Conservation (phyloP, 2,888 invertebrate genomes). For the Galerucella nymphaeae region DNA sequence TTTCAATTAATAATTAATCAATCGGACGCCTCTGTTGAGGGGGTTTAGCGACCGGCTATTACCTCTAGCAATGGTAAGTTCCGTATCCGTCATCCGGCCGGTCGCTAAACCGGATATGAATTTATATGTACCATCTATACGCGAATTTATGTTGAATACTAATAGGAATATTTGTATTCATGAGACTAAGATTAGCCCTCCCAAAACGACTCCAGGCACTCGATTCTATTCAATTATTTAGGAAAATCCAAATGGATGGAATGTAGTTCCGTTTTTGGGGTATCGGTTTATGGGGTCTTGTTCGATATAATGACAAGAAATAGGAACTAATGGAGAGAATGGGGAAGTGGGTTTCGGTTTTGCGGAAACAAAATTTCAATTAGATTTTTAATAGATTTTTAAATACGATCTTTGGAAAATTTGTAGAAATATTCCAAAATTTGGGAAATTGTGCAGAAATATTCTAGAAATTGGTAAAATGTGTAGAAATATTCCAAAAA, state of each 20-base stretch:
- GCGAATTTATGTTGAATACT: constrained; percentile 48
- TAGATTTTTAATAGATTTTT: neutral
- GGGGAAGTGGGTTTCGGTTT: neutral
- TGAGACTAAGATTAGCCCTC: constrained; percentile 52
- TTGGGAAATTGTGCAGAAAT: no score
- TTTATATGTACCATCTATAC: constrained; percentile 35
- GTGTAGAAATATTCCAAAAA: no score
- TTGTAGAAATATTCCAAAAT: no score
- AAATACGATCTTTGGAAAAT: no score
- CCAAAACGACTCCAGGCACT: constrained; percentile 38
- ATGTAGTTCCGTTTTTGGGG: constrained; percentile 34
- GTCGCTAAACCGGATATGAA: constrained; percentile 45
- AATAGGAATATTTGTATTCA: constrained; percentile 54
- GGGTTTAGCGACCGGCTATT: constrained; percentile 42
- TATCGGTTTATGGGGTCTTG: constrained; percentile 43
- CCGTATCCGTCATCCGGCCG: constrained; percentile 25
- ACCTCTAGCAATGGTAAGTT: constrained; percentile 30
- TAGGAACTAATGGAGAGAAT: constrained; percentile 24
- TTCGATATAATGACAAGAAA: constrained; percentile 42
- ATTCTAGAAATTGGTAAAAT: no score
- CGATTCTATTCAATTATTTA: constrained; percentile 54
- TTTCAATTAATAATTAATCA: neutral
- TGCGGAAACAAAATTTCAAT: neutral
- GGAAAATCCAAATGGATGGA: constrained; percentile 44
- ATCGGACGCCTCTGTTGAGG: neutral